These are phyloP conservation scores for Scolanthus callimorphus DNA, from an alignment of 92 coral and sea anemone species.

Conservation along the genomic window DNA sequence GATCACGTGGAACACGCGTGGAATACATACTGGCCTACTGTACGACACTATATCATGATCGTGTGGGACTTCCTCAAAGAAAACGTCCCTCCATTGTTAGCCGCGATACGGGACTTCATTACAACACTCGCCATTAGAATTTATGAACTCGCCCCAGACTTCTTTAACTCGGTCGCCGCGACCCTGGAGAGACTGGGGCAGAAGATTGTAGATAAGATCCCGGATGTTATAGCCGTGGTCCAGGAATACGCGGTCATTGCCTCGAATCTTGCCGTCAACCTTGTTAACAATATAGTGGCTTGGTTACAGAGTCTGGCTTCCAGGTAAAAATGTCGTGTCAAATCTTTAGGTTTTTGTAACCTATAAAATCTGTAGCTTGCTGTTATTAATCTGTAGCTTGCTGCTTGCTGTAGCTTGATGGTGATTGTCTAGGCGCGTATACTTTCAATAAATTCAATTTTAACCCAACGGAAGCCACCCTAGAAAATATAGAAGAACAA, in stretches of 20 bases:
- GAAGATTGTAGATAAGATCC: slow-evolving; percentile 74
- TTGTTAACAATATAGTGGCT: slow-evolving; percentile 47
- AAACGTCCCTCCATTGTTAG: slow-evolving; percentile 70
- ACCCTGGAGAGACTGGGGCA: slow-evolving; percentile 76
- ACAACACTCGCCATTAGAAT: slow-evolving; percentile 42
- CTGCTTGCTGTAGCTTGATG: too few relatives aligned
- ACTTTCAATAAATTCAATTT: too few relatives aligned
- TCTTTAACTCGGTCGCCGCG: slow-evolving; percentile 73
- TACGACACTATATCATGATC: slow-evolving; percentile 59
- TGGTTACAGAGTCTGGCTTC: slow-evolving; percentile 61
- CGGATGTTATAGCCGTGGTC: slow-evolving; percentile 87
- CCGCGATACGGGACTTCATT: slow-evolving; percentile 55
- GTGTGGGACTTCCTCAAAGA: slow-evolving; percentile 72
- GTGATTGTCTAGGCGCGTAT: too few relatives aligned
- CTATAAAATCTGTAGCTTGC: too few relatives aligned
- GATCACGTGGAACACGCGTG: slow-evolving; percentile 48
- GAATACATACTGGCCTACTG: slow-evolving; percentile 73
- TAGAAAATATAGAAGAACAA: too few relatives aligned
- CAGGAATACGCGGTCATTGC: slow-evolving; percentile 91
- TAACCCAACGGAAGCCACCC: too few relatives aligned
- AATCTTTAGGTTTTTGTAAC: too few relatives aligned
- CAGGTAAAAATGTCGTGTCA: slow-evolving; percentile 45
- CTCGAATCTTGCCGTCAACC: slow-evolving; percentile 66
- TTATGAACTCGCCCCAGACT: slow-evolving; percentile 92
- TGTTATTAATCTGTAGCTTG: too few relatives aligned